These are phyloP conservation scores for Helleia helle DNA, from an alignment of 2,888 invertebrate species.

Conservation along the genomic window DNA sequence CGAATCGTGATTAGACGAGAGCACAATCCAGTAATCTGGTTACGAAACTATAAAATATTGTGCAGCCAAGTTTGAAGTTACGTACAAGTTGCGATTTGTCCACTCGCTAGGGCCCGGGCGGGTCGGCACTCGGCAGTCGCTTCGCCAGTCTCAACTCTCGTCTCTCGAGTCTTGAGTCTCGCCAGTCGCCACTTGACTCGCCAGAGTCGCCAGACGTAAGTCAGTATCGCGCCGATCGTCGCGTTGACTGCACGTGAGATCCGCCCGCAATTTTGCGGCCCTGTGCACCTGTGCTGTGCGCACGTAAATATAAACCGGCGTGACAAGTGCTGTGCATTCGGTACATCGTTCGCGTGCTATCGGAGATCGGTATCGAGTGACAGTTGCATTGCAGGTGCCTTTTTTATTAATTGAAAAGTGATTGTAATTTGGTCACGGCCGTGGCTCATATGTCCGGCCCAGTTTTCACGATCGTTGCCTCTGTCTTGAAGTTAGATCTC, in stretches of 20 bases:
- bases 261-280: conserved; percentile 31
- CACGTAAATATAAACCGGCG: conserved; percentile 53
- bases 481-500: conserved; percentile 33
- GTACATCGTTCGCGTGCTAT: conserved; percentile 39
- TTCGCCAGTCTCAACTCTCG: too few species aligned
- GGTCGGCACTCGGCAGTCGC: too few species aligned
- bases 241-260: conserved; percentile 29
- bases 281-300: conserved; percentile 47
- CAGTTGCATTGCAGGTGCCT: conserved; percentile 67
- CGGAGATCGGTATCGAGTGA: conserved; percentile 37
- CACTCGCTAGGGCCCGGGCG: too few species aligned
- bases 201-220: too few species aligned
- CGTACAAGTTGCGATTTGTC: conserved; percentile 57
- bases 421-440: conserved; percentile 71
- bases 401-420: conserved; percentile 72
- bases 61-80: conserved; percentile 59
- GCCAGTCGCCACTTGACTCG: too few species aligned
- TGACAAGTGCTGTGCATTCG: conserved; percentile 39
- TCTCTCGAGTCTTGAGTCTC: too few species aligned
- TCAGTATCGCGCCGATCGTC: conserved; percentile 37
- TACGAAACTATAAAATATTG: conserved; percentile 71
- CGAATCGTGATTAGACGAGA: conserved; percentile 61
- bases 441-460: conserved; percentile 70
- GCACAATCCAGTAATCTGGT: conserved; percentile 61
- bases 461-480: conserved; percentile 57